Evolutionary conservation across 2,113 vertebrate genomes (phyloP), one percentile per base, ranked within the genome.

Genomic region (Chaetodon trifascialis): DNA sequence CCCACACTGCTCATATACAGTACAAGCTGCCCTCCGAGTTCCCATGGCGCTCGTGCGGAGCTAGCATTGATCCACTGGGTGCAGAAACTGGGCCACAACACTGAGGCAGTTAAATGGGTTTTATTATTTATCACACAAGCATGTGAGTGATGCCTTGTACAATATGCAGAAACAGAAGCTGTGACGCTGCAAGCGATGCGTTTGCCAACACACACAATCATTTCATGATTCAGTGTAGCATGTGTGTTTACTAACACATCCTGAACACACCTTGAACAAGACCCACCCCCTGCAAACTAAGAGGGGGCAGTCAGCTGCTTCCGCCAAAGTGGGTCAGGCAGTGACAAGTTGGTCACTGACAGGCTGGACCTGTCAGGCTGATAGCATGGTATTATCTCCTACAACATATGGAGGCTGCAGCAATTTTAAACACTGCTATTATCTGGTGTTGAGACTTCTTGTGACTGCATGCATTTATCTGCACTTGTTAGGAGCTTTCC

Each of bases 1-100:
- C 46, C 44, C 55, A 75, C 79, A 40, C 59, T 36, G 38, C 60
- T 77, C 34, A 73, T 54, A 80, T 59, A 40, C 78, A 72, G 30
- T 42, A 4, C 9, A 42, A 30, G 8, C 56, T 60, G 51, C 79
- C 79, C 79, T 89, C 73, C 73, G 2, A 4, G 88, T 93, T 92
- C 73, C 90, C 86, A 93, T 91, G 87, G 86, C 11, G 42, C 38
- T 25, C 9, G 56, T 63, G 80, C 79, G 75, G 71, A n/a, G n/a
- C n/a, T n/a, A 80, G 56, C 38, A 87, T 56, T 47, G 86, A 88
- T 89, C 66, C 34, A 36, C 40, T 38, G 62, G n/a, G 74, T 59
- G 59, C 19, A 69, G 67, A 91, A 92, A 86, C 66, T 84, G 77
- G 80, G 86, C 69, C 90, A 80, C 75, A 55, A 52, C 62, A 77